Evolutionary conservation across 2,888 invertebrate genomes (phyloP), one percentile per base, ranked within the genome.

Genomic region (Neoaliturus tenellus): DNA sequence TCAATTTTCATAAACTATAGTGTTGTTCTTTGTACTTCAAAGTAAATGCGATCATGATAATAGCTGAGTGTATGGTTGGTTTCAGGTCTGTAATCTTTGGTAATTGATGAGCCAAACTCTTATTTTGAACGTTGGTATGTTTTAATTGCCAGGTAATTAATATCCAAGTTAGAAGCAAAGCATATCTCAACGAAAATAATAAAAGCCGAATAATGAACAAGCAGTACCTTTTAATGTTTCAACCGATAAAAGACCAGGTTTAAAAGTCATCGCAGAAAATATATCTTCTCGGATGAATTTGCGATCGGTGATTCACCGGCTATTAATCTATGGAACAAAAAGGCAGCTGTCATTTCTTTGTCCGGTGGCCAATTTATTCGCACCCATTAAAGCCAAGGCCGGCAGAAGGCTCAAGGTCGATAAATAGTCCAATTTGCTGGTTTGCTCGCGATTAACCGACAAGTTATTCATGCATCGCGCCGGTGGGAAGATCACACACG

Each of bases 311-410:
- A 75, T 69, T 75, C 75, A 75, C 25, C 28, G 25, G 14, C 8
- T 28, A 75, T 44, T 41, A 71, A 71, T 75, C 48, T 75, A 28
- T 28, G 23, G 10, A 67, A 67, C 39, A 71, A 71, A 20, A 44
- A 73, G 71, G n/a, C 71, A 17, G 39, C 75, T 75, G 69, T 75
- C 41, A 44, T 48, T 75, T 75, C 75, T 75, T 75, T 75, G 44
- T 75, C 75, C 25, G 20, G 48, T 41, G 39, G 28, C 28, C 75
- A 75, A 75, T 75, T 75, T 75, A 75, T 69, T 75, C 44, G 75
- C 75, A n/a, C 17, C 28, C 75, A 75, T 75, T 75, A 25, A 0
- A 28, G 17, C 75, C 25, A 75, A 75, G 75, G 75, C 17, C 75
- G 75, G 35, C 28, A 28, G 31, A 51, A 14, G 28, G 28, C 39